Evolutionary conservation across 2,797 vertebrate genomes (phyloP).

Genomic region (Melopsittacus undulatus): DNA sequence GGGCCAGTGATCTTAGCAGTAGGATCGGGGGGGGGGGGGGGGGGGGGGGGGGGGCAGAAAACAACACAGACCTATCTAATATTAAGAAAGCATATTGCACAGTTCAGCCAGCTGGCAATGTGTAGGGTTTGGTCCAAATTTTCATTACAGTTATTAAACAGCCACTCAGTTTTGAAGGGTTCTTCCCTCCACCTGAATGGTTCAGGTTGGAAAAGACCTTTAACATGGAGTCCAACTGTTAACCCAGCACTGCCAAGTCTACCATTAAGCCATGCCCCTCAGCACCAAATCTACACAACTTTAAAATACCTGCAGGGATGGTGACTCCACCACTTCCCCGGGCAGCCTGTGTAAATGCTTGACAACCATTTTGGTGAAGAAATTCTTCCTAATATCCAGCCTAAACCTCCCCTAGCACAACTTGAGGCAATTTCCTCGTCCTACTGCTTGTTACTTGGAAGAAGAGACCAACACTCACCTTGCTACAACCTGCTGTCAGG

Average conservation of each 20-base stretch:
- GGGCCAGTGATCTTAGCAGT: constrained; percentile 71
- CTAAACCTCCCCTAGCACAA: background rate
- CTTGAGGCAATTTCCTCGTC: background rate
- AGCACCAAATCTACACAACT: background rate
- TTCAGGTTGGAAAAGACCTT: background rate
- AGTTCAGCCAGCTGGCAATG: constrained; percentile 47
- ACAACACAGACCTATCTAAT: constrained; percentile 40
- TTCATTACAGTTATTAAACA: constrained; percentile 44
- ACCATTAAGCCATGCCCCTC: background rate
- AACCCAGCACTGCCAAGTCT: background rate
- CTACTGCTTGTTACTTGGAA: background rate
- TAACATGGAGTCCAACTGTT: background rate
- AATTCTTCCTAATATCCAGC: background rate
- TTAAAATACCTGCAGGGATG: background rate
- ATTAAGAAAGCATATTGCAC: constrained; percentile 44
- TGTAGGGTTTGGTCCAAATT: constrained; percentile 65
- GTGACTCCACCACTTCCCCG: background rate
- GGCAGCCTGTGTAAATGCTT: background rate
- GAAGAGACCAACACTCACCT: background rate
- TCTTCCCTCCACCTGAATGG: background rate
- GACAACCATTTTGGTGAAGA: background rate
- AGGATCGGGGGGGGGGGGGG: background rate
- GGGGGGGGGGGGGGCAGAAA: background rate
- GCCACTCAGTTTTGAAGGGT: background rate
- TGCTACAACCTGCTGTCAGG: background rate